These are phyloP conservation scores for Nematostella vectensis DNA, from an alignment of 92 coral and sea anemone species.

Conservation along the genomic window DNA sequence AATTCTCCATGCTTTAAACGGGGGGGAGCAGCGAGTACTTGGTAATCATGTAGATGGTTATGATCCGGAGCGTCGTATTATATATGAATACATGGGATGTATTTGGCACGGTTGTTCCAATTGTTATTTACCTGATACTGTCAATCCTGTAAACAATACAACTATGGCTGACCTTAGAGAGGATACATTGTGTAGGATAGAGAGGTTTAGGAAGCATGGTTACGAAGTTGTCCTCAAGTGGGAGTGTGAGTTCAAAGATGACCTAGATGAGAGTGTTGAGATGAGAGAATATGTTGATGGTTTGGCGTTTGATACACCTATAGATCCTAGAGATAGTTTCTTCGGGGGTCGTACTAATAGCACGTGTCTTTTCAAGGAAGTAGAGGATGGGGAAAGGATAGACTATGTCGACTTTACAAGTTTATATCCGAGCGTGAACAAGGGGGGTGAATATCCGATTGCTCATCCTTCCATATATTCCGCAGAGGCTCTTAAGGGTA, in stretches of 20 bases:
- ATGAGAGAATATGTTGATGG: constrained; percentile 14
- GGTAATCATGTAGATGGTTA: too few species aligned
- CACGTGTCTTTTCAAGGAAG: too few species aligned
- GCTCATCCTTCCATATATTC: constrained; percentile 24
- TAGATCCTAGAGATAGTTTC: constrained; percentile 16
- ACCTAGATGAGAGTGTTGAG: constrained; percentile 4
- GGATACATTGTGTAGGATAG: constrained; percentile 11
- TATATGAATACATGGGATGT: too few species aligned
- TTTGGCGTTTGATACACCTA: constrained; percentile 6
- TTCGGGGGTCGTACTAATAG: constrained; percentile 26
- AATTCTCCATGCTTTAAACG: too few species aligned
- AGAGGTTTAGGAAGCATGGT: constrained; percentile 6
- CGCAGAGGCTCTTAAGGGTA: constrained; percentile 5
- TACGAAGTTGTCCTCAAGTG: constrained; percentile 15
- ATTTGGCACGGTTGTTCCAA: constrained; percentile 39
- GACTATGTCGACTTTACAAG: constrained; percentile 40
- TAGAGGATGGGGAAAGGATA: too few species aligned
- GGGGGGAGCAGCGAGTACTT: too few species aligned
- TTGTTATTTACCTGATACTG: constrained; percentile 22
- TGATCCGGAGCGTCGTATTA: too few species aligned
- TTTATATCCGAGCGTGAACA: constrained; percentile 8
- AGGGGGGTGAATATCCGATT: constrained; percentile 4
- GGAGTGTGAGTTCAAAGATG: too few species aligned
- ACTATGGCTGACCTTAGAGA: constrained; percentile 22
- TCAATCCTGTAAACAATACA: constrained; percentile 15